phyloP scores from a whole-genome alignment of 2,113 vertebrate genomes.

The Microcebus tavaratra region DNA sequence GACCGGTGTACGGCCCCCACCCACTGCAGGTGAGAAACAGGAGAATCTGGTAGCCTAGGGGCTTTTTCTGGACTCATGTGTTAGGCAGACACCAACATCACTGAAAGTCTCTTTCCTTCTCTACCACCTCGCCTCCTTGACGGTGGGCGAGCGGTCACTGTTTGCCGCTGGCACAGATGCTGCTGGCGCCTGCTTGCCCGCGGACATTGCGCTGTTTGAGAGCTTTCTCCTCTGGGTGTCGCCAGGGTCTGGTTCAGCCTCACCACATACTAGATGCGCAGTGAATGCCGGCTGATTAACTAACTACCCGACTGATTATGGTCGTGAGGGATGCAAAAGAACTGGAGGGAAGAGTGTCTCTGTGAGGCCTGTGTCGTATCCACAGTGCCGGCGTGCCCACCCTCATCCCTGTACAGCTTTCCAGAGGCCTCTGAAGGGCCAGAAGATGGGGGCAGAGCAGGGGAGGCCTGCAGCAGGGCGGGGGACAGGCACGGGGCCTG shows the following conservation, averaged over 20 bases:
- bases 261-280: background rate
- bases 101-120: background rate
- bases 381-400: background rate
- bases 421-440: background rate
- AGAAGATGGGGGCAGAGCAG: no score
- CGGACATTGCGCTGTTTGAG: background rate
- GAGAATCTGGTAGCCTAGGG: background rate
- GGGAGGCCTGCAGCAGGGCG: background rate
- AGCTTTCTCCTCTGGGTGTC: background rate
- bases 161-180: background rate
- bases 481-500: background rate
- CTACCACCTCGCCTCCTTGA: background rate
- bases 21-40: background rate
- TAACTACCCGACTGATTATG: background rate
- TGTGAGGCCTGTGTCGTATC: background rate
- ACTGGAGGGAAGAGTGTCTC: background rate
- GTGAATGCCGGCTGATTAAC: background rate
- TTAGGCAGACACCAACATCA: background rate
- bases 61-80: background rate
- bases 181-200: background rate
- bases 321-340: background rate
- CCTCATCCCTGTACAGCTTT: background rate
- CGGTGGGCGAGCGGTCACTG: accelerated
- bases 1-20: background rate
- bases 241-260: background rate